Evolutionary conservation across 2,888 invertebrate species (phyloP).

Genomic region (Chaitophorus viminalis): DNA sequence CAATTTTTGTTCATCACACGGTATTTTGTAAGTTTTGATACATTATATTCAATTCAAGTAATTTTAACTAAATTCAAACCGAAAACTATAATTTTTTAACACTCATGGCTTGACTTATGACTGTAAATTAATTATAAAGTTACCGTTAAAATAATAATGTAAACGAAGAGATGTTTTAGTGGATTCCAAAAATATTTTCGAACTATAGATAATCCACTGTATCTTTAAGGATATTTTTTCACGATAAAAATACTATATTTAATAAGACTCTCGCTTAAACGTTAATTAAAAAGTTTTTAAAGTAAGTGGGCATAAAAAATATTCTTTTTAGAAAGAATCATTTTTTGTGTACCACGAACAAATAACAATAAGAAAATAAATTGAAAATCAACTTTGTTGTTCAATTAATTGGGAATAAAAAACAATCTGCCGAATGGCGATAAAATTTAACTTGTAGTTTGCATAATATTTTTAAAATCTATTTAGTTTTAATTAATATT

Average conservation of each 20-base stretch:
- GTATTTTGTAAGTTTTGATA: no score
- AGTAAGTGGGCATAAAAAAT: background rate
- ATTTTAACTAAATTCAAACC: no score
- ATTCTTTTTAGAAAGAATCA: background rate
- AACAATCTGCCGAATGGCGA: background rate
- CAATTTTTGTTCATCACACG: no score
- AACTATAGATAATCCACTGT: background rate
- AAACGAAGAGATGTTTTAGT: no score
- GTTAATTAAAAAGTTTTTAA: constrained; percentile 24
- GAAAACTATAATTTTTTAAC: no score
- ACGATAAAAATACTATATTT: background rate
- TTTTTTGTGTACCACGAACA: background rate
- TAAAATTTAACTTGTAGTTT: background rate
- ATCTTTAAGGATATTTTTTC: background rate
- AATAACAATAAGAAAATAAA: background rate
- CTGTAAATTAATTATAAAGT: no score
- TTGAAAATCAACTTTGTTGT: background rate
- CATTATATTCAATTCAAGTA: no score
- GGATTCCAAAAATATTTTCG: no score
- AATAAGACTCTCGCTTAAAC: background rate
- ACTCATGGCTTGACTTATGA: no score
- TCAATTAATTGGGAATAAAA: background rate
- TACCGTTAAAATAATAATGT: no score
- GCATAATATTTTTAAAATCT: background rate
- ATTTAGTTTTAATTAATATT: background rate